Base-by-base conservation (phyloP, 2,888 invertebrate species). In the Lottia scabra region DNA sequence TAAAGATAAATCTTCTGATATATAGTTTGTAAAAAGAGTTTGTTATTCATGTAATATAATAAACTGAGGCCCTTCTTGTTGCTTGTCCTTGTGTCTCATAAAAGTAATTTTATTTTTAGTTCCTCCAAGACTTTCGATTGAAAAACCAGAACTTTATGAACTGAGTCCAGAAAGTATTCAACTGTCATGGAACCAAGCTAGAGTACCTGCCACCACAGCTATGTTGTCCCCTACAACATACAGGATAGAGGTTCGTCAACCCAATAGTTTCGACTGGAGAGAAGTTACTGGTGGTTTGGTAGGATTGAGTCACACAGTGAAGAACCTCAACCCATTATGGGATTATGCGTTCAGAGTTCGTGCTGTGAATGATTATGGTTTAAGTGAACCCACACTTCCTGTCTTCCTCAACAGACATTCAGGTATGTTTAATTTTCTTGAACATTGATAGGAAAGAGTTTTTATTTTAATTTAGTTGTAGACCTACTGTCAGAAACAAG, bases 261-360 rank as follows among this genome's bases (percentile, higher is more conserved):
- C 64, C 19, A 65, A 70, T 23, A 81, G 78, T 46, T 80, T 84
- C 71, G 85, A 86, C 68, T 88, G 88, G 88, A 72, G 83, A 6
- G 84, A 86, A 65, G 70, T 85, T 27, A 85, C 82, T 13, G 75
- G 83, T 0, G 84, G 85, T 38, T 63, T 85, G 46, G 65, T 68
- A 10, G 75, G 75, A 10, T 69, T 82, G 45, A 82, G 78, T 45
- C 81, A 80, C 69, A 76, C 77, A 4, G 78, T 88, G 63, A 81
- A 77, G 45, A 81, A 85, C 45, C 83, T 99, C 75, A 95, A 96
- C 87, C 97, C 98, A 0, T 96, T 96, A 91, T 93, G 95, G 79
- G 98, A 98, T 90, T 99, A 99, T 91, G 95, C 95, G 90, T 97
- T 98, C 92, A 93, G 99, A 75, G 93, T 99, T 46, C 93, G 98